Base-by-base conservation (phyloP, 2,113 vertebrate genomes). In the Callipepla squamata region DNA sequence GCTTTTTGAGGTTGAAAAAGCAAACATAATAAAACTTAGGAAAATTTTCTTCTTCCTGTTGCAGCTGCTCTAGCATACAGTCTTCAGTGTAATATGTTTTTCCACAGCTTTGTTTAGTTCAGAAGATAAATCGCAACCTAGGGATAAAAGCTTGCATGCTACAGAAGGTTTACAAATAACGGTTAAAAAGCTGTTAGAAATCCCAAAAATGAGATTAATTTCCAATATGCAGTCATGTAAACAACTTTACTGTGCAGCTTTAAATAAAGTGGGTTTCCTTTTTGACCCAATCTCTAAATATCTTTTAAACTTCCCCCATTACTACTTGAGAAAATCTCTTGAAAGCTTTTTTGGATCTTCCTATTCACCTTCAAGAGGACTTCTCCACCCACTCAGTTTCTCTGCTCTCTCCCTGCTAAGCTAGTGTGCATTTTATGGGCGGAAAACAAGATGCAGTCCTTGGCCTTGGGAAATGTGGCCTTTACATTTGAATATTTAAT, bases 261-360 rank as follows among this genome's bases (percentile, higher is more conserved):
- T 66, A 59, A 78, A 47, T 45, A 59, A 73, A 66, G 66, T 26
- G 36, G 32, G 53, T 74, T 90, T 80, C 59, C 38, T 85, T 61
- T 80, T 74, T 61, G 85, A 40, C 38, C 26, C 45, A 11, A 14
- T 45, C 22, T 38, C 38, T 34, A 47, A 53, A 20, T 19, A 79
- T 19, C 42, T 73, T 66, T 45, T 73, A 34, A 14, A 79, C 59
- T 28, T 67, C 26, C 7, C 22, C n/a, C 22, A 53, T 73, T 61
- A 30, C n/a, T 67, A 9, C 23, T 61, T 40, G 8, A 53, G 66
- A 72, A 90, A 85, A 78, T 85, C 36, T 73, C 66, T 61, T 66
- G 61, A 84, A 79, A 85, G 74, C 51, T 90, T 85, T 84, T 90
- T 67, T 85, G 38, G 53, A 79, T 53, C 67, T 79, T 90, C 36